Conservation (phyloP, 2,113 vertebrate genomes). For the Pelecanoides urinatrix region DNA sequence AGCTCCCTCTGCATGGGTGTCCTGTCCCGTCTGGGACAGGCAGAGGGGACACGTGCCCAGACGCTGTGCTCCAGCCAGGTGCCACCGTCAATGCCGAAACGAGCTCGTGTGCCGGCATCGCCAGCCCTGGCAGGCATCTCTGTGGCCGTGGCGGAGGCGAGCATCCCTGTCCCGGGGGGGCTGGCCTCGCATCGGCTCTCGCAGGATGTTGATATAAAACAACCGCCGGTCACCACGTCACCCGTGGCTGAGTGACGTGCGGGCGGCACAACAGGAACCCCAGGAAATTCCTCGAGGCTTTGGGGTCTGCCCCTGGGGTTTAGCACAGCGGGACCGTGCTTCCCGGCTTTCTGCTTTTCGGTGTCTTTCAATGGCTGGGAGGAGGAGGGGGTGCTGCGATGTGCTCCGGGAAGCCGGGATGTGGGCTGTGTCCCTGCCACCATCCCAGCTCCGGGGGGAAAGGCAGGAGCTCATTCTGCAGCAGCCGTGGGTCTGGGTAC, state of each 20-base stretch:
- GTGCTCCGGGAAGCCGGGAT: fast-evolving
- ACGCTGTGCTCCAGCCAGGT: background rate
- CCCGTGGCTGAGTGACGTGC: fast-evolving
- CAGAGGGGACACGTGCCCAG: background rate
- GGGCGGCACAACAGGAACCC: background rate
- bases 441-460: fast-evolving
- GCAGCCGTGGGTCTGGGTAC: fast-evolving
- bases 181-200: background rate
- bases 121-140: background rate
- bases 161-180: background rate
- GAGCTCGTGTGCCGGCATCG: fast-evolving
- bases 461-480: background rate
- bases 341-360: background rate
- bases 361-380: background rate
- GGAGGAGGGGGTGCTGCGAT: background rate
- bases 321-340: fast-evolving
- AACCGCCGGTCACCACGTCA: background rate
- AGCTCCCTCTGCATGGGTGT: background rate
- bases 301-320: background rate
- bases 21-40: background rate
- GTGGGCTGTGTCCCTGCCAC: fast-evolving
- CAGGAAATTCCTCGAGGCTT: background rate
- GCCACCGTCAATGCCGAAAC: fast-evolving
- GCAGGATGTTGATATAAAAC: background rate
- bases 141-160: fast-evolving